Conservation (phyloP, 2,113 vertebrate species). For the Phoenicopterus ruber region DNA sequence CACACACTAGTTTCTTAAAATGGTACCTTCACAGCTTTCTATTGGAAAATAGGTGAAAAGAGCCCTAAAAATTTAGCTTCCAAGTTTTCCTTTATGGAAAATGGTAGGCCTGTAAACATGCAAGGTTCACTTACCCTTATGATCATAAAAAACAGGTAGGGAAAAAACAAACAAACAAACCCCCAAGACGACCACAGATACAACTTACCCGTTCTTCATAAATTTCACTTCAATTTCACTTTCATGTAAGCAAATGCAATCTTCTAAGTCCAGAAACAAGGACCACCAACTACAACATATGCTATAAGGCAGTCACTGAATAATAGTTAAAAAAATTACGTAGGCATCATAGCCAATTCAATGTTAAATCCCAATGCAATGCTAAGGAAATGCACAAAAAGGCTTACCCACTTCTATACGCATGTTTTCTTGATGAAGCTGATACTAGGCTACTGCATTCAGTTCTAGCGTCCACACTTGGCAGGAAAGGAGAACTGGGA, state of each 20-base stretch:
- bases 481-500: background rate
- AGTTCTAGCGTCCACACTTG: background rate
- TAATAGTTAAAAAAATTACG: background rate
- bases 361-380: background rate
- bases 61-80: background rate
- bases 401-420: background rate
- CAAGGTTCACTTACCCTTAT: background rate
- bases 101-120: background rate
- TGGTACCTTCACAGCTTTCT: background rate
- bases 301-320: fast-evolving
- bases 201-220: background rate
- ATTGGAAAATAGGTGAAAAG: background rate
- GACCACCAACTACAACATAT: background rate
- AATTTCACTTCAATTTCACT: background rate
- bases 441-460: background rate
- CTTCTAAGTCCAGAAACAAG: background rate
- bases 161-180: background rate
- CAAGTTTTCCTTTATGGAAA: background rate
- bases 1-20: background rate
- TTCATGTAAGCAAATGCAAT: background rate
- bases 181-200: background rate
- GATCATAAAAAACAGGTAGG: background rate
- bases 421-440: background rate
- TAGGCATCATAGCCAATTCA: background rate
- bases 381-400: background rate